Conservation (phyloP, 2,797 vertebrate species). For the Hoplostethus atlanticus region DNA sequence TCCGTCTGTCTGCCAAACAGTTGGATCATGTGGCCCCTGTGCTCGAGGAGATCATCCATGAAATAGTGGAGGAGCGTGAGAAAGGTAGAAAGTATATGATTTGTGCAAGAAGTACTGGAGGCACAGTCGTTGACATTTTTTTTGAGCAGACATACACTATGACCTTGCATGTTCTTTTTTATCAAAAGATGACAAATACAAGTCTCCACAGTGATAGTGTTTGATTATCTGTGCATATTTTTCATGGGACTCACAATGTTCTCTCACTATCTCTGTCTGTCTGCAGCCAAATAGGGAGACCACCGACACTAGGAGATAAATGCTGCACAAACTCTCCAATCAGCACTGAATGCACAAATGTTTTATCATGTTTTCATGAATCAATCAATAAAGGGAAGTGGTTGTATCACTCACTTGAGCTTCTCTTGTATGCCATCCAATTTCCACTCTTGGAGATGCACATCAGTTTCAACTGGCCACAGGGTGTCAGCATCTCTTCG, state of each 20-base stretch:
- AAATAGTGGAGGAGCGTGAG: conserved; percentile 66
- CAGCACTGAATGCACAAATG: conserved; percentile 50
- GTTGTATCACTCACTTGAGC: conserved; percentile 32
- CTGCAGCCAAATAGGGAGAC: conserved; percentile 63
- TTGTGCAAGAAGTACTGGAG: not conserved
- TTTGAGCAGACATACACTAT: not conserved
- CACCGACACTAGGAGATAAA: conserved; percentile 11
- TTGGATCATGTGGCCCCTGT: conserved; percentile 67
- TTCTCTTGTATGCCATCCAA: not conserved
- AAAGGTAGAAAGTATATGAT: conserved; percentile 50
- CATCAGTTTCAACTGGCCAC: conserved; percentile 6
- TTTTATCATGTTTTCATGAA: conserved; percentile 70
- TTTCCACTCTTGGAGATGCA: conserved; percentile 2
- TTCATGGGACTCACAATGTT: conserved; percentile 15
- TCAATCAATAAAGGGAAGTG: conserved; percentile 70
- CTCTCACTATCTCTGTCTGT: conserved; percentile 46
- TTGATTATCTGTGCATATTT: conserved; percentile 11
- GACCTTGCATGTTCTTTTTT: conserved; percentile 7
- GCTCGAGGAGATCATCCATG: conserved; percentile 75
- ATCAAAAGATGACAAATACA: conserved; percentile 1
- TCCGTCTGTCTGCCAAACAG: conserved; percentile 74
- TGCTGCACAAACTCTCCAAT: conserved; percentile 59
- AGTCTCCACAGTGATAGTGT: conserved; percentile 2
- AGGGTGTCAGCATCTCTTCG: conserved; percentile 38
- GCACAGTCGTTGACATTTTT: conserved; percentile 19